phyloP scores from a whole-genome alignment of 2,797 vertebrate species.

The Myoxocephalus aenaeus region DNA sequence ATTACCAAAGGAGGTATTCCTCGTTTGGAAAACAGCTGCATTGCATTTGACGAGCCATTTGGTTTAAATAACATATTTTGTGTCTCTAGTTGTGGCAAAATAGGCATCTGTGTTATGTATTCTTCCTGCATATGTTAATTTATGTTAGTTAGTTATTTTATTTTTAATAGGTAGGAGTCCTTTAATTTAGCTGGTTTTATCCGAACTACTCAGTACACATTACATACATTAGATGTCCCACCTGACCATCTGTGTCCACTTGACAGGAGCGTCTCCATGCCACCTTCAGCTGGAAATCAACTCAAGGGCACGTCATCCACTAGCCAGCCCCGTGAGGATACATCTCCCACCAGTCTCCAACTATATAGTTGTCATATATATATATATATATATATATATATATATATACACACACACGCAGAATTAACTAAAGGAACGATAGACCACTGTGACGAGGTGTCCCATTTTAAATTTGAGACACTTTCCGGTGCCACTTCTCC shows the following conservation, averaged over 20 bases:
- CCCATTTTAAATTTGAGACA: constrained; percentile 8
- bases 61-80: not conserved
- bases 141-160: too few species aligned
- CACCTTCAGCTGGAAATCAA: constrained; percentile 49
- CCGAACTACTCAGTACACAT: not conserved
- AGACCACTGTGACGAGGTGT: not conserved
- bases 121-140: not conserved
- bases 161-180: not conserved
- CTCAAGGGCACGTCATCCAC: constrained; percentile 38
- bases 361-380: too few species aligned
- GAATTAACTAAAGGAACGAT: not conserved
- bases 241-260: constrained; percentile 66
- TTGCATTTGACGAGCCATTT: not conserved
- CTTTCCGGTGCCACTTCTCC: not conserved
- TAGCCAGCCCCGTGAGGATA: constrained; percentile 1
- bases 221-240: constrained; percentile 12
- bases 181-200: not conserved
- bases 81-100: not conserved
- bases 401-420: too few species aligned
- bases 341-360: not conserved
- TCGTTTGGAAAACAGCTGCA: constrained; percentile 9
- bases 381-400: too few species aligned
- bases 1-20: constrained; percentile 17
- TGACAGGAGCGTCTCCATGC: constrained; percentile 55
- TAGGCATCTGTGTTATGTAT: not conserved